These are phyloP conservation scores for Monochamus alternatus DNA, from an alignment of 2,888 invertebrate species.

Conservation along the genomic window DNA sequence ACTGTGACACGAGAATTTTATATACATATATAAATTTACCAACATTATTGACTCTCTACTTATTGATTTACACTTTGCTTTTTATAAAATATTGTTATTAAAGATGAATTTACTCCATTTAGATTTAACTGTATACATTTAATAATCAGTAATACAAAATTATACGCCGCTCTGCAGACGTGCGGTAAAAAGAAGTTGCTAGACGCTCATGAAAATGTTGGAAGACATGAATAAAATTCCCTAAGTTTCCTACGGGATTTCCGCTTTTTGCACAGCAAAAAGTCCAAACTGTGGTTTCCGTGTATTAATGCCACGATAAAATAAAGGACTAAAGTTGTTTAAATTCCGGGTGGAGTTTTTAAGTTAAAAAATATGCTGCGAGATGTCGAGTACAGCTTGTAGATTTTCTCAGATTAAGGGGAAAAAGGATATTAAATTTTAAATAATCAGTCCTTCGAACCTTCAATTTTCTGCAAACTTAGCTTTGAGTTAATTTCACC, in stretches of 20 bases:
- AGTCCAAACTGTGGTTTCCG: slow-evolving; percentile 9
- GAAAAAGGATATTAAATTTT: neutral
- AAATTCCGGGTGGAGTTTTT: slow-evolving; percentile 2
- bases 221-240: slow-evolving; percentile 25
- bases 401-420: neutral
- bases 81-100: no score
- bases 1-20: no score
- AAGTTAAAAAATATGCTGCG: slow-evolving; percentile 2
- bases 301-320: slow-evolving; percentile 10
- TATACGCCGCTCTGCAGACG: neutral
- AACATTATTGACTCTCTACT: no score
- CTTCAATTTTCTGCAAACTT: neutral
- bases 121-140: no score
- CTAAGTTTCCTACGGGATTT: slow-evolving; percentile 10
- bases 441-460: neutral
- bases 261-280: slow-evolving; percentile 11
- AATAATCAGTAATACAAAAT: neutral
- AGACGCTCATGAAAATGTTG: slow-evolving; percentile 9
- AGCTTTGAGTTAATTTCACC: neutral
- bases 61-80: no score
- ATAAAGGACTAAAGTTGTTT: slow-evolving; percentile 20
- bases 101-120: no score
- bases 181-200: slow-evolving; percentile 4
- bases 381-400: neutral
- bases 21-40: no score